phyloP scores from a whole-genome alignment of 2,113 vertebrate species.

The Cyrtonyx montezumae region DNA sequence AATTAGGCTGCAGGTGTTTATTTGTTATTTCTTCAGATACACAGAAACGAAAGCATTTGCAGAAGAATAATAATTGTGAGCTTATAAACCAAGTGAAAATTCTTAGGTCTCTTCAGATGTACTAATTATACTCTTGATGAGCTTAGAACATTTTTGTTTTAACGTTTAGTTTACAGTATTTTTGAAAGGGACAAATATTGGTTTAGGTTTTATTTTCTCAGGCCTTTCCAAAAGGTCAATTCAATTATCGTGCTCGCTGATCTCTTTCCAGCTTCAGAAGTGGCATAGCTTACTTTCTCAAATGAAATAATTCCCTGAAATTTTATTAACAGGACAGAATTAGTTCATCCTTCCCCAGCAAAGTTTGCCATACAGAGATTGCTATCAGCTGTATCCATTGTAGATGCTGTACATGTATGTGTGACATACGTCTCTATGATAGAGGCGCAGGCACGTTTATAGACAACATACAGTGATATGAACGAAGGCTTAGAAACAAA shows the following conservation, averaged over 20 bases:
- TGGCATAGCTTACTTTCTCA: background rate
- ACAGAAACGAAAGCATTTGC: background rate
- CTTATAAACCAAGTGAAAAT: background rate
- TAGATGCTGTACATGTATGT: background rate
- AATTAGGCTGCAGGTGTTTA: background rate
- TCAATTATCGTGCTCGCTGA: constrained; percentile 35
- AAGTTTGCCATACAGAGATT: background rate
- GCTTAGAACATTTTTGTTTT: background rate
- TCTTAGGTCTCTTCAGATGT: background rate
- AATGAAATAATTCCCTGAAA: background rate
- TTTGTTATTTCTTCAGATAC: background rate
- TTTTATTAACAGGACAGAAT: constrained; percentile 14
- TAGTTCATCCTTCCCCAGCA: constrained; percentile 24
- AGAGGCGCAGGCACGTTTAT: background rate
- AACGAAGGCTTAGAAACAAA: background rate
- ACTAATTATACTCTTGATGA: background rate
- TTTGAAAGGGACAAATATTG: constrained; percentile 33
- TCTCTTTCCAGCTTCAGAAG: constrained; percentile 26
- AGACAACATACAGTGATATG: background rate
- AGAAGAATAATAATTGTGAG: background rate
- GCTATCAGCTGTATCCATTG: background rate
- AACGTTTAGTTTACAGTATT: constrained; percentile 4
- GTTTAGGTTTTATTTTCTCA: background rate
- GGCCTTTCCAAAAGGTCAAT: constrained; percentile 54
- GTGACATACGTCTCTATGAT: no score